These are phyloP conservation scores for Melitaea athalia DNA, from an alignment of 2,888 invertebrate genomes.

Conservation along the genomic window DNA sequence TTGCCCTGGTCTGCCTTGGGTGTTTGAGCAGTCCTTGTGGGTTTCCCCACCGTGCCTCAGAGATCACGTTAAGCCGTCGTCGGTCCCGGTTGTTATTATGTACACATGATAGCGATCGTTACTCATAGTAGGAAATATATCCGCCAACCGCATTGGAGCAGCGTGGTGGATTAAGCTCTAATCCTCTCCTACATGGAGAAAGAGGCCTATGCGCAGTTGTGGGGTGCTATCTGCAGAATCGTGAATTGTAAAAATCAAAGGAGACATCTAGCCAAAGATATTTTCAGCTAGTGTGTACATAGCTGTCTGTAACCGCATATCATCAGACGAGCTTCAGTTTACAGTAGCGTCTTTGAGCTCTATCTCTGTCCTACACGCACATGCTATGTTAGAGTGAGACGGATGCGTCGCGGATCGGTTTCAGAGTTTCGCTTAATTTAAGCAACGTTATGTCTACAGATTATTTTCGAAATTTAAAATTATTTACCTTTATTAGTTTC, in stretches of 20 bases:
- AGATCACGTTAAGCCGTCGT: no score
- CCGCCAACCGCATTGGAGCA: no score
- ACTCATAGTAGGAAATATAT: no score
- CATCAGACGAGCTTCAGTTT: constrained; percentile 40
- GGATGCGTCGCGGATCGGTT: constrained; percentile 29
- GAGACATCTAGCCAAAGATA: not conserved
- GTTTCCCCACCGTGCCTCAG: no score
- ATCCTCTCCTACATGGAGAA: no score
- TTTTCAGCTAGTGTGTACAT: constrained; percentile 8
- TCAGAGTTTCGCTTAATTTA: constrained; percentile 35
- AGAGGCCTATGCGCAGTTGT: no score
- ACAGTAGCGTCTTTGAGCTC: constrained; percentile 35
- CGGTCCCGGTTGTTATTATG: no score
- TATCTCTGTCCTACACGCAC: constrained; percentile 34
- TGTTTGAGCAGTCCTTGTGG: no score
- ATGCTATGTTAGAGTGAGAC: constrained; percentile 31
- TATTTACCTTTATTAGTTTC: constrained; percentile 10
- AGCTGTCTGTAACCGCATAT: constrained; percentile 37
- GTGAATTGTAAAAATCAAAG: not conserved
- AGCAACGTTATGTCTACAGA: constrained; percentile 27
- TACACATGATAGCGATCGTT: no score
- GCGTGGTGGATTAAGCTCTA: no score
- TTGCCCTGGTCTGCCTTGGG: no score
- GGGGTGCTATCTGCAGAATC: no score
- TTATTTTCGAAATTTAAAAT: constrained; percentile 19